Percentiles rank a stretch among this genome's conserved stretches.
phyloP scores from a whole-genome alignment of 2,888 invertebrate species.

The Latrodectus hesperus region DNA sequence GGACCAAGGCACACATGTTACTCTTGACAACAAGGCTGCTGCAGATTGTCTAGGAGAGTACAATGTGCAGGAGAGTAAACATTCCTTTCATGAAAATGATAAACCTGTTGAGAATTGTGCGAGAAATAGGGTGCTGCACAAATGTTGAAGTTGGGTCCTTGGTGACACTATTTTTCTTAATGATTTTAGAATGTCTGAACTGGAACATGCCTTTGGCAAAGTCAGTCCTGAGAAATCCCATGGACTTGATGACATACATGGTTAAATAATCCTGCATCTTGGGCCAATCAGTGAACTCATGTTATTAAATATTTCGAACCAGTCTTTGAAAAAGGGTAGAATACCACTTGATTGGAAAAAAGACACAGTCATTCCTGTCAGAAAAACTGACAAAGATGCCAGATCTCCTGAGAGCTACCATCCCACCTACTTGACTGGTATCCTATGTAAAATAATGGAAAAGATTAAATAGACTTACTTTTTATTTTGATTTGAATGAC shows the following conservation, averaged over 20 bases:
- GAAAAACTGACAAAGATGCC: no score
- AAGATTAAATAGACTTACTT: neutral
- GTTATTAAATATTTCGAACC: neutral
- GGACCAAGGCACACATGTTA: no score
- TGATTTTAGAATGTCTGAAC: neutral
- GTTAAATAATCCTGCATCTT: neutral
- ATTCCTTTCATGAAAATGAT: no score
- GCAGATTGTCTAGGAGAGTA: no score
- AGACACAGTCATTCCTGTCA: neutral
- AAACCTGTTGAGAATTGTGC: neutral
- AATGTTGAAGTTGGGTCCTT: neutral
- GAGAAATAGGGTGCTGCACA: neutral
- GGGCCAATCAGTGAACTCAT: neutral
- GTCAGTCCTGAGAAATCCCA: neutral
- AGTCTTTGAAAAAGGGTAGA: neutral
- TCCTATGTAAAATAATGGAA: slow-evolving; percentile 5
- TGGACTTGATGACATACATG: slow-evolving; percentile 6
- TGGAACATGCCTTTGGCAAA: neutral
- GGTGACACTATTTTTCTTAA: neutral
- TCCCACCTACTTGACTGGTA: neutral
- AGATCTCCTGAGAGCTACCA: neutral
- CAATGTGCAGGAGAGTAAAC: no score
- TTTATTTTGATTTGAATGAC: no score
- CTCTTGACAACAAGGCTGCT: no score
- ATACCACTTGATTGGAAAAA: neutral